Percentiles rank a stretch among this genome's conserved stretches.
Evolutionary conservation across 2,888 invertebrate genomes (phyloP).

Genomic region (Aricia artaxerxes): DNA sequence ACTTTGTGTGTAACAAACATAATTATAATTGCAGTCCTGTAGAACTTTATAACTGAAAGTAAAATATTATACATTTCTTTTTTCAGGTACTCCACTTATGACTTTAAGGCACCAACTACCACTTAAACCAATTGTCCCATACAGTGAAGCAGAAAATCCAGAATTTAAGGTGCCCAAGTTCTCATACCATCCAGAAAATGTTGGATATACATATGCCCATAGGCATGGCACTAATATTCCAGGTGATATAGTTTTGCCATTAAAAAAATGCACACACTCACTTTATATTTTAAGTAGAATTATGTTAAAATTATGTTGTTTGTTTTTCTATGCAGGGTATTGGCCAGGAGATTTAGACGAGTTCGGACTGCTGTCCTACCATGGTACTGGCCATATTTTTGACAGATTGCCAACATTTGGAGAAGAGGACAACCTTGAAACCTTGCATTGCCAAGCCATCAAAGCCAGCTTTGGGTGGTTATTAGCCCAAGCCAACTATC

Average conservation of each 20-base stretch:
- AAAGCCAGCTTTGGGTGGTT: conserved; percentile 90
- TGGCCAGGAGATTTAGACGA: conserved; percentile 91
- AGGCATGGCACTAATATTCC: conserved; percentile 88
- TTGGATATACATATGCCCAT: conserved; percentile 80
- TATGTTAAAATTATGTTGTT: background rate
- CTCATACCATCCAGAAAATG: conserved; percentile 80
- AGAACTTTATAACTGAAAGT: too few relatives aligned
- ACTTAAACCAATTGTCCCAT: conserved; percentile 82
- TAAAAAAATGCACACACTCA: background rate
- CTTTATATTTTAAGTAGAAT: too few relatives aligned
- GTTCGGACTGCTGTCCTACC: conserved; percentile 89
- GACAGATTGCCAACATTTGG: conserved; percentile 72
- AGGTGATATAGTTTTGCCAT: conserved; percentile 67
- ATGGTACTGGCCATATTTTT: conserved; percentile 82
- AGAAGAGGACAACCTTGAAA: conserved; percentile 80
- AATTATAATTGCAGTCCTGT: too few relatives aligned
- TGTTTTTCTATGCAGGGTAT: conserved; percentile 79
- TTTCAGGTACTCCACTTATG: conserved; percentile 81
- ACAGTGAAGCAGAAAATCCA: conserved; percentile 78
- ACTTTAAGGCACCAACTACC: conserved; percentile 86
- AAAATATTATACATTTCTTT: background rate
- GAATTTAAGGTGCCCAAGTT: conserved; percentile 81
- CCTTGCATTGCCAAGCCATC: conserved; percentile 87
- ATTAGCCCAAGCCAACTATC: conserved; percentile 87
- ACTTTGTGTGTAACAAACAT: too few relatives aligned